These are phyloP conservation scores for Corticium candelabrum DNA, from an alignment of 37 sponge, comb jelly and placozoan genomes.

Conservation along the genomic window DNA sequence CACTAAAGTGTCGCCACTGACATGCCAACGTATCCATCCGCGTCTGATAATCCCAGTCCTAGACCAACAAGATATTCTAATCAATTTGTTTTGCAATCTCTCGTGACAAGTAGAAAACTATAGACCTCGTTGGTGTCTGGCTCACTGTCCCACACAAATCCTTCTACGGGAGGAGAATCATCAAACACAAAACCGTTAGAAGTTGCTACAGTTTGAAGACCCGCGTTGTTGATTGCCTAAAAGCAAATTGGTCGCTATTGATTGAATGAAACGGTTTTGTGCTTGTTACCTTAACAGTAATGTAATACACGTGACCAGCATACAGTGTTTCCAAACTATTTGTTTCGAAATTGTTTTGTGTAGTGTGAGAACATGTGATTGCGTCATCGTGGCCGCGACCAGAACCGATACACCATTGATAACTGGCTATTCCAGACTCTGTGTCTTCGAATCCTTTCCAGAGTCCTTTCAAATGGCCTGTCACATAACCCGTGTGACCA, in stretches of 20 bases:
- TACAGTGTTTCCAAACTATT: not conserved
- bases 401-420: slow-evolving; percentile 48
- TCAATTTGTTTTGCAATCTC: not conserved
- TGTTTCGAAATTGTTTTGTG: not conserved
- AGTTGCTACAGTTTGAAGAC: slow-evolving; percentile 18
- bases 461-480: not conserved
- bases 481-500: not conserved
- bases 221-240: slow-evolving; percentile 58
- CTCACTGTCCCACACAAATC: not conserved
- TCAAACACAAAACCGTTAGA: slow-evolving; percentile 24
- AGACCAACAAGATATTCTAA: not conserved
- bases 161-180: not conserved
- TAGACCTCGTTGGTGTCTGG: not conserved
- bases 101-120: too few relatives aligned
- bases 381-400: slow-evolving; percentile 37
- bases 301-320: not conserved
- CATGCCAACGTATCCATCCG: not conserved
- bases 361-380: slow-evolving; percentile 16
- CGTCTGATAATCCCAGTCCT: not conserved
- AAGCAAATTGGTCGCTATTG: not conserved
- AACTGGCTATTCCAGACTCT: slow-evolving; percentile 34
- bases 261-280: not conserved
- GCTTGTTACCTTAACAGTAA: not conserved
- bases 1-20: not conserved
- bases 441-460: slow-evolving; percentile 41